Evolutionary conservation across 2,888 invertebrate species (phyloP), one percentile per base, ranked within the genome.

Genomic region (Pilophorus perplexus): DNA sequence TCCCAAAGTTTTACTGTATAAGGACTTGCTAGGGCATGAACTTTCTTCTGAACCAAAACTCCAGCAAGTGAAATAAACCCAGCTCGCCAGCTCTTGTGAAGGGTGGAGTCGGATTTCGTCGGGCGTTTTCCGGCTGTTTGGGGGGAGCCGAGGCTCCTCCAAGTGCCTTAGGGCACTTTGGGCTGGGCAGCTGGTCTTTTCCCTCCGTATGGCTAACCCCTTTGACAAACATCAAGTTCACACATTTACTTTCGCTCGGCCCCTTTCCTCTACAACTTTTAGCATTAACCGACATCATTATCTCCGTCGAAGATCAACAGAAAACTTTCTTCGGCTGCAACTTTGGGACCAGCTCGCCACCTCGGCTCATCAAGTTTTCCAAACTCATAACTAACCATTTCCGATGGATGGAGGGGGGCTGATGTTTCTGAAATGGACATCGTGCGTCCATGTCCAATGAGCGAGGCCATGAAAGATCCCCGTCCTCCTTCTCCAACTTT

Each of bases 151-250:
- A 8, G 16, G n/a, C 44, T 14, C 46, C 23, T 23, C 1, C n/a
- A 20, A 22, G 10, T 23, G 46, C 46, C 46, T 20, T 25, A 14
- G 25, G 46, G 46, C 46, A 22, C 46, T 46, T 46, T 23, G 23
- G 4, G 4, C 46, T 23, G 23, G 46, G 23, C 46, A 46, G 46
- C 46, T 46, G 46, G 3, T 46, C 46, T 38, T 38, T 38, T 38
- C n/a, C 42, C 42, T 23, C 25, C 12, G n/a, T n/a, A n/a, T n/a
- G n/a, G n/a, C 10, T 23, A 22, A 23, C 46, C 20, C 46, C 46
- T 46, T 46, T 46, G 46, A 46, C 46, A 28, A 55, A 54, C 54
- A 54, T 37, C 37, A 55, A 55, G 38, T 55, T 55, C 55, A 55
- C 55, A 55, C 55, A 37, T 38, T 55, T 28, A 52, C 52, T 28